phyloP scores from a whole-genome alignment of 2,797 vertebrate species.

The Scyliorhinus canicula region DNA sequence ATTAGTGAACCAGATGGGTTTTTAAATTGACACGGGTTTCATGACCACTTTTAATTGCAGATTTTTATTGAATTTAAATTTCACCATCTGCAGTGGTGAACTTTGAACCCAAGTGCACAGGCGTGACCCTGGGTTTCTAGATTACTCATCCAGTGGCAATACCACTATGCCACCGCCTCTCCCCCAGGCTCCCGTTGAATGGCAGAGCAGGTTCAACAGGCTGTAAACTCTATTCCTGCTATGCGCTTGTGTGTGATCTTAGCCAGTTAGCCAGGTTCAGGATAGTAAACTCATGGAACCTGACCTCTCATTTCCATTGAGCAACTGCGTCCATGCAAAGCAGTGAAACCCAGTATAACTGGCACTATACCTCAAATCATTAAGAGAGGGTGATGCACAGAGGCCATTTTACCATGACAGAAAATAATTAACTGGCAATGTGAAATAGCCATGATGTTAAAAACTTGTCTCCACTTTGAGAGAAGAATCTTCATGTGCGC shows the following conservation, averaged over 20 bases:
- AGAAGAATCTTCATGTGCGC: not conserved
- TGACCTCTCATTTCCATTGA: not conserved
- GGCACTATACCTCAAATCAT: not conserved
- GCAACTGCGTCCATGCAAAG: not conserved
- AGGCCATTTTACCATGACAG: not conserved
- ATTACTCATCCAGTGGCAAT: no score
- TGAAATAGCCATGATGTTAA: not conserved
- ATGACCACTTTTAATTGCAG: no score
- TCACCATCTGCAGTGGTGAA: no score
- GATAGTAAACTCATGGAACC: not conserved
- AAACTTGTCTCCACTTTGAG: not conserved
- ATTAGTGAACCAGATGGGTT: no score
- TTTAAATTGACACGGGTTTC: no score
- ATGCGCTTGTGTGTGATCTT: not conserved
- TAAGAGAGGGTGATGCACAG: not conserved
- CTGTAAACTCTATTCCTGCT: no score
- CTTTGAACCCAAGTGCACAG: no score
- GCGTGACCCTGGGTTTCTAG: no score
- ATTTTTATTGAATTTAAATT: no score
- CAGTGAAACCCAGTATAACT: not conserved
- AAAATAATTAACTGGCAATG: not conserved
- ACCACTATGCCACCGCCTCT: no score
- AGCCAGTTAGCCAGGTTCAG: not conserved
- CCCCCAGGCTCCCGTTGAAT: no score
- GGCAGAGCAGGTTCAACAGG: no score